Percentiles rank a stretch among this genome's conserved stretches.
Evolutionary conservation across 2,113 vertebrate genomes (phyloP).

Genomic region (Pedetes capensis): DNA sequence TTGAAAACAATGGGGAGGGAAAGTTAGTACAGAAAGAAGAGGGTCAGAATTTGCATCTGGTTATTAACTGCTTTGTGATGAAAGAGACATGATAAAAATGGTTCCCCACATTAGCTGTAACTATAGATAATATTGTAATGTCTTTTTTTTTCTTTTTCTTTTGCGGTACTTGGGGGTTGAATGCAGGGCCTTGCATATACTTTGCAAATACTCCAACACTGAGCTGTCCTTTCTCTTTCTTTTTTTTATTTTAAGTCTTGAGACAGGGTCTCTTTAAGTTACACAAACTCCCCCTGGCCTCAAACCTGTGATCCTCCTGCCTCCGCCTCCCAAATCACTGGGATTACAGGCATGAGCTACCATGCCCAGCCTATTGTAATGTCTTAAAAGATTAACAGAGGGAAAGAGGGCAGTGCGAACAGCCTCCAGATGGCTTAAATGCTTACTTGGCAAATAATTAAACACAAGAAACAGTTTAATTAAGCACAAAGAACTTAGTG

Average conservation of each 20-base stretch:
- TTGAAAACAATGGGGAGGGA: constrained; percentile 20
- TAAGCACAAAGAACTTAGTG: constrained; percentile 1
- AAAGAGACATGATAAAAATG: background rate
- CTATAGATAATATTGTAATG: background rate
- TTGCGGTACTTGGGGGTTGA: too few relatives aligned
- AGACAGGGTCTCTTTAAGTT: too few relatives aligned
- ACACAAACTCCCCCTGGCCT: too few relatives aligned
- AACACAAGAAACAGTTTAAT: constrained; percentile 41
- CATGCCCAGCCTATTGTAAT: too few relatives aligned
- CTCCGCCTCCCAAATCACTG: too few relatives aligned
- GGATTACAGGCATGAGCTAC: too few relatives aligned
- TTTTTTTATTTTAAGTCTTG: too few relatives aligned
- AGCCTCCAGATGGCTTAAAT: constrained; percentile 43
- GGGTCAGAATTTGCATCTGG: background rate
- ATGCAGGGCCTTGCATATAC: too few relatives aligned
- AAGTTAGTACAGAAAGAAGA: background rate
- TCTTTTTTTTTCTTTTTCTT: too few relatives aligned
- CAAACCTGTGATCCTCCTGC: too few relatives aligned
- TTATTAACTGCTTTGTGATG: constrained; percentile 8
- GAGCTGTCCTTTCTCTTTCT: too few relatives aligned
- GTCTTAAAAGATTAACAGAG: background rate
- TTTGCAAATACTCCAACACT: too few relatives aligned
- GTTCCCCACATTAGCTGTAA: background rate
- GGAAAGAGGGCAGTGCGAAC: background rate
- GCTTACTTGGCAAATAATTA: constrained; percentile 42